phyloP scores from a whole-genome alignment of 1,140 invertebrate genomes.

The Sycophila sp. region DNA sequence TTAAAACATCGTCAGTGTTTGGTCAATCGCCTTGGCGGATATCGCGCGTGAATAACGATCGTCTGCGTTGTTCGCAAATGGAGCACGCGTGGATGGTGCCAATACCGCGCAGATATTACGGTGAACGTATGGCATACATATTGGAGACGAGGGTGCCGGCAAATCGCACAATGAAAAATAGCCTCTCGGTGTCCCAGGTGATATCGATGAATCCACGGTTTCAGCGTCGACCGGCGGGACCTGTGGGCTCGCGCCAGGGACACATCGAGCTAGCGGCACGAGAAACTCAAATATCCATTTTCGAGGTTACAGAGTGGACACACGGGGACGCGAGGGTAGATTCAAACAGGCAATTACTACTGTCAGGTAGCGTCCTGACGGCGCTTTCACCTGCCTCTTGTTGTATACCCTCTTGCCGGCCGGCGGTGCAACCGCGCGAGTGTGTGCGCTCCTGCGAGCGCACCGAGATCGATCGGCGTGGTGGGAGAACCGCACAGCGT shows the following conservation, averaged over 20 bases:
- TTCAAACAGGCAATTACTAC: constrained; percentile 35
- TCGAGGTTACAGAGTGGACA: neutral
- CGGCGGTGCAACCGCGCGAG: neutral
- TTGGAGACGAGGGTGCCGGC: neutral
- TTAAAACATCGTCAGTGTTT: no score
- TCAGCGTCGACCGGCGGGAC: no score
- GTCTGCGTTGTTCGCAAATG: neutral
- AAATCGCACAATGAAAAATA: neutral
- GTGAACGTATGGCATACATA: neutral
- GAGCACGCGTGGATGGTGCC: no score
- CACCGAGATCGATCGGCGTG: neutral
- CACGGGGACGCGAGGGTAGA: constrained; percentile 4
- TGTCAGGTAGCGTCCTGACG: constrained; percentile 20
- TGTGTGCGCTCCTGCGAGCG: neutral
- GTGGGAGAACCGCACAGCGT: neutral
- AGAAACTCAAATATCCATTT: constrained; percentile 25
- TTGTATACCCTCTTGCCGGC: constrained; percentile 16
- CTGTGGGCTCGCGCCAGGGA: neutral
- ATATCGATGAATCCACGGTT: no score
- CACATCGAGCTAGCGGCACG: neutral
- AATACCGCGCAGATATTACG: no score
- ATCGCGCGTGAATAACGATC: neutral
- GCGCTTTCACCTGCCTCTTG: neutral
- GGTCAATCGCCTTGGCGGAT: neutral
- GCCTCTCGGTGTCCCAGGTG: neutral